Evolutionary conservation across 2,888 invertebrate species (phyloP), one percentile per base, ranked within the genome.

Genomic region (Eubasilissa splendida): DNA sequence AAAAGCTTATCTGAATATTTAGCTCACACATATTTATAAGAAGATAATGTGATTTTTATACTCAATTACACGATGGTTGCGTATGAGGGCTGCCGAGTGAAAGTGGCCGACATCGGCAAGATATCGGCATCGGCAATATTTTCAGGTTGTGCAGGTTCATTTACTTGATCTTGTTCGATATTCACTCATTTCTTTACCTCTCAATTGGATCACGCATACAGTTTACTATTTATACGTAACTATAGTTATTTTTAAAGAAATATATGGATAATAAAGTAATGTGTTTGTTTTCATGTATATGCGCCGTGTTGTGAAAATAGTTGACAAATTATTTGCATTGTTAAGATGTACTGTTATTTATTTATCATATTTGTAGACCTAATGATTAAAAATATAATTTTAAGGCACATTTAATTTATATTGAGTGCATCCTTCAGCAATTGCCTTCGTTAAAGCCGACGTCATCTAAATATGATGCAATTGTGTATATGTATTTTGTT

Each of bases 191-290:
- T 56, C 33, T 73, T 73, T 73, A 73, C 12, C 42, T 33, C 63
- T 33, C 10, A 1, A 42, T 42, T 58, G 56, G 22, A 56, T 73
- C 42, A 22, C n/a, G 71, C 42, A 50, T 52, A 52, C 12, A 68
- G 11, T 68, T 31, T 33, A 33, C 11, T 33, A 63, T 31, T 33
- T 33, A 4, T 63, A 63, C 63, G 12, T 63, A 63, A 33, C 8
- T 56, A 14, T 73, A 73, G 56, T 42, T 73, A 75, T 75, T 75
- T 52, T 52, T 75, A 75, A 75, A 60, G 53, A 75, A 73, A 75
- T 53, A 75, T 75, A 75, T 75, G 75, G 75, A 75, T 75, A 75
- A 75, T 75, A 75, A 75, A 50, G 7, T 75, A 60, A 60, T 60
- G 42, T 75, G 60, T 60, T 75, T 75, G 60, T 75, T 75, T 50